These are phyloP conservation scores for Phenganax subtilis DNA, from an alignment of 92 coral and sea anemone genomes.

Conservation along the genomic window DNA sequence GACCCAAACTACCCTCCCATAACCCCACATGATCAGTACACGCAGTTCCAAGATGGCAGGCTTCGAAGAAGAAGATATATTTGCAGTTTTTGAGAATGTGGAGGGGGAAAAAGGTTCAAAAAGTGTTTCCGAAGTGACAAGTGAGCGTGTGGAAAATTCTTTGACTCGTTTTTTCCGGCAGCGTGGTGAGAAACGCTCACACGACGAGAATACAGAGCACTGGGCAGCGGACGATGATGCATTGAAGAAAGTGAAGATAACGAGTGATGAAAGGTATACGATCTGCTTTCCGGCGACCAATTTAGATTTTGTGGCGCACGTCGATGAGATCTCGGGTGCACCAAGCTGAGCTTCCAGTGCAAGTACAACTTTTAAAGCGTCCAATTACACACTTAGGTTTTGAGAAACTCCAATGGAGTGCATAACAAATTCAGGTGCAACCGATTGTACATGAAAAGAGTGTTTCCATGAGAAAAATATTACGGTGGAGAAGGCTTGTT, in stretches of 20 bases:
- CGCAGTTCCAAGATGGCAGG: slow-evolving; percentile 69
- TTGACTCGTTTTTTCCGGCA: slow-evolving; percentile 5
- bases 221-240: slow-evolving; percentile 39
- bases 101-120: slow-evolving; percentile 15
- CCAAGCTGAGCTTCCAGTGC: too few species aligned
- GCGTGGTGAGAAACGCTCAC: slow-evolving; percentile 27
- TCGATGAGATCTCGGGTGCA: too few species aligned
- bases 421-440: too few species aligned
- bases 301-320: too few species aligned
- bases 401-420: too few species aligned
- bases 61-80: slow-evolving; percentile 75
- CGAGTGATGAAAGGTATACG: slow-evolving; percentile 44
- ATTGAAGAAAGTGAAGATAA: slow-evolving; percentile 46
- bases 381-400: too few species aligned
- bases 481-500: too few species aligned
- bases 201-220: not conserved
- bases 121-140: not conserved
- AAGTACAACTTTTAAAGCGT: too few species aligned
- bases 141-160: not conserved
- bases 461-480: too few species aligned
- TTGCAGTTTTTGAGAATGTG: slow-evolving; percentile 74
- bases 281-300: not conserved
- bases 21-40: not conserved
- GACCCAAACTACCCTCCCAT: not conserved
- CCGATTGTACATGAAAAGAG: too few species aligned